These are phyloP conservation scores for Zaprionus tsacasi DNA, from an alignment of 1,140 invertebrate species.

Conservation along the genomic window DNA sequence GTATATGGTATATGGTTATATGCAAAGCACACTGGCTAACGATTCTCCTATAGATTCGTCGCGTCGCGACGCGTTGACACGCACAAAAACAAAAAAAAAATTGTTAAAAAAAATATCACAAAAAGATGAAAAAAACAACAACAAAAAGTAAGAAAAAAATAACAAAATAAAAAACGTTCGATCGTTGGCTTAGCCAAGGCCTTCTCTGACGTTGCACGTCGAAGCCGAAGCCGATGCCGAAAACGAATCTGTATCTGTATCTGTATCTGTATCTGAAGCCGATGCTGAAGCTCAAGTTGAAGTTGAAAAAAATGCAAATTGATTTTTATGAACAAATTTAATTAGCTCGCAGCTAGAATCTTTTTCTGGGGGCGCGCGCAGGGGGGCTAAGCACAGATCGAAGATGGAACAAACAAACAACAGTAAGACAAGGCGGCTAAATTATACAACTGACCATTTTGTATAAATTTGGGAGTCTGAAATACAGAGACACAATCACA, in stretches of 20 bases:
- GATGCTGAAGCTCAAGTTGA: background rate
- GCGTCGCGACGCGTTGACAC: slow-evolving; percentile 20
- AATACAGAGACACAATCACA: slow-evolving; percentile 3
- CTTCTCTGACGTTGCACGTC: slow-evolving; percentile 79
- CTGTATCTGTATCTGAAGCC: background rate
- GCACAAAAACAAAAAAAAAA: slow-evolving; percentile 29
- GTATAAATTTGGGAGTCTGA: slow-evolving; percentile 31
- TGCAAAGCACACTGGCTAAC: slow-evolving; percentile 39
- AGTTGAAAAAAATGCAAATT: slow-evolving; percentile 74
- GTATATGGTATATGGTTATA: slow-evolving; percentile 26
- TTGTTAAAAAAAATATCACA: slow-evolving; percentile 11
- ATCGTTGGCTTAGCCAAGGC: slow-evolving; percentile 64
- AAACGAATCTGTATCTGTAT: too few relatives aligned
- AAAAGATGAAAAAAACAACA: slow-evolving; percentile 24
- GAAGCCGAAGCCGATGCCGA: background rate
- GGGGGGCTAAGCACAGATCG: background rate
- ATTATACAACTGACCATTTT: slow-evolving; percentile 63
- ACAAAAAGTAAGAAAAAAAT: slow-evolving; percentile 9
- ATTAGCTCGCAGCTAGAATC: slow-evolving; percentile 82
- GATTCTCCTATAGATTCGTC: slow-evolving; percentile 31
- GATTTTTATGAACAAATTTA: slow-evolving; percentile 83
- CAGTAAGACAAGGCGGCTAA: slow-evolving; percentile 55
- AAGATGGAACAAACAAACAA: slow-evolving; percentile 1
- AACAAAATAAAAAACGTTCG: slow-evolving; percentile 14
- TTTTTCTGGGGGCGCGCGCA: slow-evolving; percentile 35